Conservation (phyloP, 1,140 invertebrate species). For the Drosophila malerkotliana region DNA sequence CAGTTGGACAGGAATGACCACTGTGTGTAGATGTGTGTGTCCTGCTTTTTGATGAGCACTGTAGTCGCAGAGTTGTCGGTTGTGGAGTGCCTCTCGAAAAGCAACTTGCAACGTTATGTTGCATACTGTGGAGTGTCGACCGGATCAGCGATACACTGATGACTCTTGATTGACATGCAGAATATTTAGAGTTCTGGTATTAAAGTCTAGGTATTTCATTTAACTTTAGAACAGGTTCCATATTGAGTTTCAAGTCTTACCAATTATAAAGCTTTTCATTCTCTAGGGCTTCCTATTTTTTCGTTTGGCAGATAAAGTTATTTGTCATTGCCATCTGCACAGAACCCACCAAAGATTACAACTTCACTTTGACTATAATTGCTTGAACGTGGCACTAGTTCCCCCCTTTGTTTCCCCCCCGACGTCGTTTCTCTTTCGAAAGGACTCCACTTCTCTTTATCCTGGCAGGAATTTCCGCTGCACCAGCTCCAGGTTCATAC, state of each 20-base stretch:
- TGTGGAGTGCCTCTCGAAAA: conserved; percentile 55
- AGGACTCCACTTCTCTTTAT: conserved; percentile 17
- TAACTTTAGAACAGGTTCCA: not conserved
- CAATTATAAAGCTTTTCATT: not conserved
- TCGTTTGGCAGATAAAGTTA: conserved; percentile 44
- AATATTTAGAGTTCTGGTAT: not conserved
- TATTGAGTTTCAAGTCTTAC: conserved; percentile 8
- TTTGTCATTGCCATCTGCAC: conserved; percentile 66
- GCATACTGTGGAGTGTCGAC: conserved; percentile 29
- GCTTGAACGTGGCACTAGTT: conserved; percentile 69
- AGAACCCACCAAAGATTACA: conserved; percentile 63
- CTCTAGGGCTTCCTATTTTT: not conserved
- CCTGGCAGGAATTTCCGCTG: conserved; percentile 46
- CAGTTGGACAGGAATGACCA: conserved; percentile 18
- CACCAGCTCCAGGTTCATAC: conserved; percentile 33
- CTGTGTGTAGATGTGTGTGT: conserved; percentile 23
- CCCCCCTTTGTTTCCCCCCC: conserved; percentile 13
- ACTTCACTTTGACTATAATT: conserved; percentile 77
- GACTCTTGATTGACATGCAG: conserved; percentile 7
- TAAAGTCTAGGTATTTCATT: not conserved
- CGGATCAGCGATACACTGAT: conserved; percentile 3
- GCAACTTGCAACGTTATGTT: conserved; percentile 20
- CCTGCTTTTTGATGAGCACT: conserved; percentile 43
- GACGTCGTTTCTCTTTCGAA: conserved; percentile 10
- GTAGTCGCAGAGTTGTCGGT: conserved; percentile 57